Base-by-base conservation (phyloP, 2,888 invertebrate species). In the Troides aeacus region DNA sequence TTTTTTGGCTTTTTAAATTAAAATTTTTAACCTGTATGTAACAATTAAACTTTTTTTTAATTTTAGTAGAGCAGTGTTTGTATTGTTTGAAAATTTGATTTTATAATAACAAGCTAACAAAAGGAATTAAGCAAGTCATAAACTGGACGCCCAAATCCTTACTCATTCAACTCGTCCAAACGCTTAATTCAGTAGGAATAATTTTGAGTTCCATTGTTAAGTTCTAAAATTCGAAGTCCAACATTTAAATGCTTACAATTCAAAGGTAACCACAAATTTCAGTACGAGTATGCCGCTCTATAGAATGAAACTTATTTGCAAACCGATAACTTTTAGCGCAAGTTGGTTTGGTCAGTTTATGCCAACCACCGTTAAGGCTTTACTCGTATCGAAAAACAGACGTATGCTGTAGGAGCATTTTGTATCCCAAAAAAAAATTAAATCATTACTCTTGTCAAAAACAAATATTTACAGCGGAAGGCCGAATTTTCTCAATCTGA, bases 221-320 rank as follows among this genome's bases (percentile, higher is more conserved):
- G 88, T 90, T 90, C 82, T 85, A 81, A 89, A 90, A 90, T 88
- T 89, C 87, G 85, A 85, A 89, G 85, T 87, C 88, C 85, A 87
- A 89, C 90, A 88, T 91, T 89, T 88, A 89, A 90, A 90, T 89
- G 89, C 90, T 90, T 90, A 90, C 90, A 89, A 89, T 90, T 89
- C 90, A 91, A 90, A 90, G 90, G 91, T 90, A 90, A 89, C 90
- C 90, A 84, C 91, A 90, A 90, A 90, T 88, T 90, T 90, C 78
- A 86, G 85, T 88, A 90, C 85, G 88, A 90, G 87, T 88, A 85
- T 88, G 87, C 81, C 79, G 81, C 81, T 83, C 84, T 84, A 87
- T 88, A 87, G 88, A 87, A 88, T 81, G 82, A 84, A 90, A 90
- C 87, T 90, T 90, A 90, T 90, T 90, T 86, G 89, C 87, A 88